Evolutionary conservation across 2,888 invertebrate genomes (phyloP).

Genomic region (Gryllus longicercus): DNA sequence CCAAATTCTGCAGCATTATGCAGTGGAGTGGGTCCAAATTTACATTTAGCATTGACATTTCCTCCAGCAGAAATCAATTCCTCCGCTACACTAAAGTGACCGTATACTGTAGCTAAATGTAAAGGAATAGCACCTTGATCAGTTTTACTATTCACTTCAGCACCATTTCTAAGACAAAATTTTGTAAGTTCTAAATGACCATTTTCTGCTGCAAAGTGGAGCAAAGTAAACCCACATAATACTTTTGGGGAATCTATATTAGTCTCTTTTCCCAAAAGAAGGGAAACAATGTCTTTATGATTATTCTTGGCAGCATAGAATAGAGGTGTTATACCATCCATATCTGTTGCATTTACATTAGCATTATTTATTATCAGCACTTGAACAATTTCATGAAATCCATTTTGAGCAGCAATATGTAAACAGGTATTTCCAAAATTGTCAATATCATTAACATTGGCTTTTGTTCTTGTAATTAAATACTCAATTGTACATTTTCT

Average conservation of each 20-base stretch:
- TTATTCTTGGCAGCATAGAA: constrained; percentile 27
- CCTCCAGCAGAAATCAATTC: constrained; percentile 31
- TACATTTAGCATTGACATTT: constrained; percentile 29
- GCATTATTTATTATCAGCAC: constrained; percentile 35
- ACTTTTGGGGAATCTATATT: constrained; percentile 19
- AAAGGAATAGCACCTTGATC: constrained; percentile 22
- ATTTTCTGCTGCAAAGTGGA: constrained; percentile 27
- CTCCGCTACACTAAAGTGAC: constrained; percentile 27
- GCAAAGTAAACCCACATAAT: not conserved
- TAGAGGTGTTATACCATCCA: constrained; percentile 29
- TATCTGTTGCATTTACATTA: constrained; percentile 29
- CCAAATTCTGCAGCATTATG: constrained; percentile 27
- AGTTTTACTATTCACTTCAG: constrained; percentile 34
- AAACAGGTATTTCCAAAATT: not conserved
- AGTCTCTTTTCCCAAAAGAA: constrained; percentile 22
- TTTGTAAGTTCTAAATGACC: constrained; percentile 25
- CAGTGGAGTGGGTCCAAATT: constrained; percentile 30
- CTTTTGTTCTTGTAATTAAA: not conserved
- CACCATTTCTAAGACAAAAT: constrained; percentile 21
- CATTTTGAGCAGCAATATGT: constrained; percentile 33
- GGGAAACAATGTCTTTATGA: constrained; percentile 23
- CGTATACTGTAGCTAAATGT: constrained; percentile 32
- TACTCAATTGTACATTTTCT: not conserved
- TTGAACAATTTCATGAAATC: constrained; percentile 35
- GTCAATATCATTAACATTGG: not conserved